Evolutionary conservation across 2,113 vertebrate species (phyloP).

Genomic region (Trogon melanurus): DNA sequence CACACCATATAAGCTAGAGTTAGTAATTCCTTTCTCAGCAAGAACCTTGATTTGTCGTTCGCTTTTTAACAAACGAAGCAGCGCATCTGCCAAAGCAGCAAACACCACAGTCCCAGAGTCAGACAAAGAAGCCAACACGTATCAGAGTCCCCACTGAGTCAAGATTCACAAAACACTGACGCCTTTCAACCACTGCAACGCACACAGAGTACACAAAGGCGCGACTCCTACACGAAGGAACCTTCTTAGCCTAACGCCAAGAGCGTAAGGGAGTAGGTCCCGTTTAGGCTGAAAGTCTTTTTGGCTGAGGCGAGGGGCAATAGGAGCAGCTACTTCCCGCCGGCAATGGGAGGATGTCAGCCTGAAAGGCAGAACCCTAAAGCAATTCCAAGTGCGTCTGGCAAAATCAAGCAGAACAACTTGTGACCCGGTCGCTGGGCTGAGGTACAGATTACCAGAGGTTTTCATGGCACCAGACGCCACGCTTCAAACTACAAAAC

Average conservation of each 20-base stretch:
- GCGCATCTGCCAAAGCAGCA: conserved; percentile 24
- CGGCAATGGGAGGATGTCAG: not conserved
- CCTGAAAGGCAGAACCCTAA: not conserved
- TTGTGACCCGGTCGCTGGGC: not conserved
- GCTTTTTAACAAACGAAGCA: not conserved
- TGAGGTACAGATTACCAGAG: not conserved
- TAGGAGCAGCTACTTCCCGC: not conserved
- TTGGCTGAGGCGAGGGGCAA: not conserved
- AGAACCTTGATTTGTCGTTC: not conserved
- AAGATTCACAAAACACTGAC: not conserved
- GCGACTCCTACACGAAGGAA: not conserved
- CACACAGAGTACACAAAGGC: not conserved
- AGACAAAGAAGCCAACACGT: not conserved
- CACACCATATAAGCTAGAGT: conserved; percentile 13
- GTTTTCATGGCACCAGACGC: not conserved
- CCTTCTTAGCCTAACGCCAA: not conserved
- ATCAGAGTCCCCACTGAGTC: not conserved
- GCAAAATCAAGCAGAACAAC: not conserved
- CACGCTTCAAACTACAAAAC: rapidly evolving
- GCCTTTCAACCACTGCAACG: not conserved
- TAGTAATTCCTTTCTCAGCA: conserved; percentile 2
- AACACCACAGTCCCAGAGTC: not conserved
- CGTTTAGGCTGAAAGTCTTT: not conserved
- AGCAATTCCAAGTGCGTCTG: not conserved
- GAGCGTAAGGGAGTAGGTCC: not conserved